Evolutionary conservation across 2,797 vertebrate genomes (phyloP), one percentile per base, ranked within the genome.

Genomic region (Danio albolineatus): DNA sequence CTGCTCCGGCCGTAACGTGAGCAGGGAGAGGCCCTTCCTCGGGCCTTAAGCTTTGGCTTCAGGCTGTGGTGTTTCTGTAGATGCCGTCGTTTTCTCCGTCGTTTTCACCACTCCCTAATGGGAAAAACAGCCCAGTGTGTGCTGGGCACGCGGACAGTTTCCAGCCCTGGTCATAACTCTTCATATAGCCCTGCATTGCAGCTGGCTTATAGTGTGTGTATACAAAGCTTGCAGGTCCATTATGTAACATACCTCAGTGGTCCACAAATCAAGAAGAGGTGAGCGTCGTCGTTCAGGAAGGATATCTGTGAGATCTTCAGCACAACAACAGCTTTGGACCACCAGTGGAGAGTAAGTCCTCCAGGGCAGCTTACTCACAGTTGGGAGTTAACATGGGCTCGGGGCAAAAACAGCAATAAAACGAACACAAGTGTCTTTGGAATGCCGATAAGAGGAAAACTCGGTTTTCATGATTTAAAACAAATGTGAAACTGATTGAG

Each of bases 1-100:
- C 88, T 88, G 87, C 90, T 91, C 86, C 83, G 86, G 85, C 80
- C 80, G 92, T 90, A 93, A 93, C 82, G 89, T 88, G 92, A 93
- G 90, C 87, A 65, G 83, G 65, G 74, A 67, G 73, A 69, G n/a
- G 87, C 90, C 85, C 88, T 90, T 90, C 92, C 90, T 85, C 87
- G 85, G 89, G 87, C 86, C 85, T 79, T 74, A 69, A 84, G 84
- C 80, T 82, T 60, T 81, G 83, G 89, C 81, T 80, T 73, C 75
- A 82, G 84, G 83, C 51, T 7, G 10, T 44, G 19, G 43, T 57
- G 65, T 64, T 76, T 67, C 62, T 64, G 67, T 77, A 73, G 76
- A 81, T 53, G 81, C 16, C 43, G 82, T 85, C 53, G 54, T 78
- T 87, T 80, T 77, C 86, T 87, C 87, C 81, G 82, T 76, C 28